These are phyloP conservation scores for Drosophila recens DNA, from an alignment of 2,888 invertebrate species.

Conservation along the genomic window DNA sequence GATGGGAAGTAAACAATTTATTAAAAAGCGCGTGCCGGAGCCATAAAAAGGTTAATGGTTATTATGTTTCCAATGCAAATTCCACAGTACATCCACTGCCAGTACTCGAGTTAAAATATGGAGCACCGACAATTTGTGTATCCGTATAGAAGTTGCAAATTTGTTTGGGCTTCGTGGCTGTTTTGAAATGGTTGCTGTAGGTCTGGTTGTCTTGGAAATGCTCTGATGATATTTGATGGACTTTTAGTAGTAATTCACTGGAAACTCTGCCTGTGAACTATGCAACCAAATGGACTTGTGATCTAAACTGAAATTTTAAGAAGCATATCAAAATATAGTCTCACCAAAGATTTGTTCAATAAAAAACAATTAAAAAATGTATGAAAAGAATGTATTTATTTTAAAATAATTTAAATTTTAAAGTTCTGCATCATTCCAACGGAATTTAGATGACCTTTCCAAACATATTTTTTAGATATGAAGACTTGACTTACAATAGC, in stretches of 20 bases:
- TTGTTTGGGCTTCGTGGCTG: conserved; percentile 54
- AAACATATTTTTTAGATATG: too few relatives aligned
- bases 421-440: too few relatives aligned
- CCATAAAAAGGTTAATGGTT: conserved; percentile 77
- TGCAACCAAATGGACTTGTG: background rate
- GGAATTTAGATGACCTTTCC: too few relatives aligned
- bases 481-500: too few relatives aligned
- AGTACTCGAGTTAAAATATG: conserved; percentile 50
- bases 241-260: conserved; percentile 44
- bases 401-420: too few relatives aligned
- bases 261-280: conserved; percentile 22
- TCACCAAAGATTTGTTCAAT: background rate
- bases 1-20: conserved; percentile 74
- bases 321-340: background rate
- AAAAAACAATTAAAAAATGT: background rate
- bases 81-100: conserved; percentile 24
- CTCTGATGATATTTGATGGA: conserved; percentile 20
- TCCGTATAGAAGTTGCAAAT: conserved; percentile 22
- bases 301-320: background rate
- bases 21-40: conserved; percentile 68
- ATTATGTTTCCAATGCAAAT: conserved; percentile 64
- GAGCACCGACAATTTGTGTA: conserved; percentile 10
- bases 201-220: background rate
- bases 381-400: background rate
- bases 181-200: conserved; percentile 39